These are phyloP conservation scores for Drosophila histrio DNA, from an alignment of 2,888 invertebrate genomes.

Conservation along the genomic window DNA sequence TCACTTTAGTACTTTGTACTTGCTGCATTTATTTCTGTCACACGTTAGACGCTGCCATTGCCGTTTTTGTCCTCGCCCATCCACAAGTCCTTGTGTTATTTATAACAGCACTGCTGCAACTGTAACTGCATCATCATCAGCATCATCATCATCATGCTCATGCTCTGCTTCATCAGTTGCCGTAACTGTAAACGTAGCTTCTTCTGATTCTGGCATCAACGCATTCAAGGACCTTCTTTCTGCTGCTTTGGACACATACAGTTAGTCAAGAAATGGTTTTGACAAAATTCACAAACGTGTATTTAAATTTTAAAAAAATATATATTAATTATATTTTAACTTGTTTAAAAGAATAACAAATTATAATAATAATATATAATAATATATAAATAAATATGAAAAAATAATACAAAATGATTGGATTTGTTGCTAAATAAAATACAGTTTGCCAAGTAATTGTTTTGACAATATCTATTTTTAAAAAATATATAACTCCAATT, in stretches of 20 bases:
- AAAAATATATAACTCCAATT: too few species aligned
- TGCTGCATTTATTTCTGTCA: constrained; percentile 47
- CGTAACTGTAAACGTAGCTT: constrained; percentile 11
- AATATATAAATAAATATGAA: too few species aligned
- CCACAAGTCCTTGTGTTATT: constrained; percentile 77
- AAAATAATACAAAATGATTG: too few species aligned
- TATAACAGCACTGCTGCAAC: constrained; percentile 54
- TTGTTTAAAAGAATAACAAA: too few species aligned
- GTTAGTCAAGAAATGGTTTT: too few species aligned
- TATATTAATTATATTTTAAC: too few species aligned
- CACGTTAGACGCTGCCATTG: constrained; percentile 38
- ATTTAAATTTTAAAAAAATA: too few species aligned
- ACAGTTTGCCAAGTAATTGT: too few species aligned
- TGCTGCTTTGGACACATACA: constrained; percentile 8
- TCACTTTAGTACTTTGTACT: constrained; percentile 18
- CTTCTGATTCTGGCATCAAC: constrained; percentile 28
- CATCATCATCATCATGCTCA: constrained; percentile 30
- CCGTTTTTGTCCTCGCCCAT: constrained; percentile 60
- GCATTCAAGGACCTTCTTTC: constrained; percentile 52
- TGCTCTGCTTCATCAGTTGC: constrained; percentile 19
- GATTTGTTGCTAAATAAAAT: too few species aligned
- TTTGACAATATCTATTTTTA: too few species aligned
- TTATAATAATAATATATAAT: too few species aligned
- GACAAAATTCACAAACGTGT: too few species aligned
- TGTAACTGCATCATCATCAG: constrained; percentile 46